These are phyloP conservation scores for Pollachius pollachius DNA, from an alignment of 2,113 vertebrate species.

Conservation along the genomic window DNA sequence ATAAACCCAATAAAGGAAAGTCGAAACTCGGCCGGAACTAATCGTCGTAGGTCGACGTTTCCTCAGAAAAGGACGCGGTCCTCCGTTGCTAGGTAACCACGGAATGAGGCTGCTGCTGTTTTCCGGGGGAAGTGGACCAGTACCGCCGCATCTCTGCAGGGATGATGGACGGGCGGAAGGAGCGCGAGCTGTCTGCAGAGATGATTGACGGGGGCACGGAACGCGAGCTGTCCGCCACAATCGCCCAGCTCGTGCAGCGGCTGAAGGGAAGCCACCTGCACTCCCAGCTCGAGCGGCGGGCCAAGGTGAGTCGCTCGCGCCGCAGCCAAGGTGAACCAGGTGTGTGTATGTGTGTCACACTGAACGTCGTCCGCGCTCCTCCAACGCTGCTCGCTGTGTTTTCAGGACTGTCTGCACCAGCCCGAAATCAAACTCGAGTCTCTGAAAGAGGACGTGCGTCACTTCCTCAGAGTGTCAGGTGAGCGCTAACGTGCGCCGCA, in stretches of 20 bases:
- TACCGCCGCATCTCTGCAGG: not conserved
- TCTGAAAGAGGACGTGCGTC: slow-evolving; percentile 90
- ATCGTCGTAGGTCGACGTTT: slow-evolving; percentile 41
- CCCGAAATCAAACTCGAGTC: slow-evolving; percentile 90
- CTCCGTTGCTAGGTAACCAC: slow-evolving; percentile 64
- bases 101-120: slow-evolving; percentile 30
- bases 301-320: slow-evolving; percentile 84
- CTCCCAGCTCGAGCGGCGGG: slow-evolving; percentile 90
- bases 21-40: slow-evolving; percentile 52
- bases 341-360: slow-evolving; percentile 2
- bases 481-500: slow-evolving; percentile 54
- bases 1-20: not conserved
- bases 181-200: slow-evolving; percentile 70
- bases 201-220: slow-evolving; percentile 81
- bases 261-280: slow-evolving; percentile 85
- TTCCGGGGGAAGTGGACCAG: not conserved
- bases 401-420: slow-evolving; percentile 86
- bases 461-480: slow-evolving; percentile 90
- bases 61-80: not conserved
- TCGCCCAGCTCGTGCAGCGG: slow-evolving; percentile 86
- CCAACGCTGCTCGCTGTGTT: slow-evolving; percentile 7
- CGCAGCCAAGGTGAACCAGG: slow-evolving; percentile 1
- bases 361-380: not conserved
- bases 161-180: slow-evolving; percentile 79
- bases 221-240: slow-evolving; percentile 80